Evolutionary conservation across 1,140 invertebrate species (phyloP).

Genomic region (Drosophila kanapiae): DNA sequence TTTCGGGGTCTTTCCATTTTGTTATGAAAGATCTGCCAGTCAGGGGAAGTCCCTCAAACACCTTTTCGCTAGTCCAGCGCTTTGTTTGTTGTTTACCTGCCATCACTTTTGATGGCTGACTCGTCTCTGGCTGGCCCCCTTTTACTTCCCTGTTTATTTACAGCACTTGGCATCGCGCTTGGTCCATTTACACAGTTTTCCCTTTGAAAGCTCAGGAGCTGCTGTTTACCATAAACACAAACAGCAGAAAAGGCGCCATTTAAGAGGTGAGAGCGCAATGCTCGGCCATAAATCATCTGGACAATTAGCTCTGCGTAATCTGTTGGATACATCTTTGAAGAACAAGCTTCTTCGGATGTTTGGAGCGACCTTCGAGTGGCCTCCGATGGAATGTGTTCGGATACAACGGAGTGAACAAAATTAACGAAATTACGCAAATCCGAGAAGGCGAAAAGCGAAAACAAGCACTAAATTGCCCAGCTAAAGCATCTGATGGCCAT

Average conservation of each 20-base stretch:
- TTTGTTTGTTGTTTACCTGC: conserved; percentile 22
- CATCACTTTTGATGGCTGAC: conserved; percentile 18
- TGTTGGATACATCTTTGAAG: conserved; percentile 11
- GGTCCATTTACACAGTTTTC: conserved; percentile 32
- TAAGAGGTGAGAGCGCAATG: conserved; percentile 19
- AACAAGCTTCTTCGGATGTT: conserved; percentile 30
- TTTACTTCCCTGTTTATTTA: conserved; percentile 36
- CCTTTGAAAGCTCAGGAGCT: conserved; percentile 7
- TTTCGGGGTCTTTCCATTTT: neutral
- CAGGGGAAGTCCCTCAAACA: neutral
- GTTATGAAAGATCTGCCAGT: conserved; percentile 13
- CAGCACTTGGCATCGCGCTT: conserved; percentile 10
- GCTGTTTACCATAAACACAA: conserved; percentile 35
- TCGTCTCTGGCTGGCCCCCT: conserved; percentile 9
- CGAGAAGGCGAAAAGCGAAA: conserved; percentile 44
- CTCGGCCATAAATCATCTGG: conserved; percentile 51
- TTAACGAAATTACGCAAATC: conserved; percentile 58
- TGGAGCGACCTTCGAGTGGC: conserved; percentile 41
- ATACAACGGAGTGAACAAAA: conserved; percentile 16
- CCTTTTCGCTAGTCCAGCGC: conserved; percentile 4
- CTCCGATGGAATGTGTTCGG: conserved; percentile 33
- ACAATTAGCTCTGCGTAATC: conserved; percentile 44
- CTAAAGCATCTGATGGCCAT: conserved; percentile 42
- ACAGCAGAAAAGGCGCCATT: conserved; percentile 28
- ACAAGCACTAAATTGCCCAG: conserved; percentile 28